Percentiles rank a stretch among this genome's conserved stretches.
These are phyloP conservation scores for Calycopis cecrops DNA, from an alignment of 1,140 invertebrate species.

Conservation along the genomic window DNA sequence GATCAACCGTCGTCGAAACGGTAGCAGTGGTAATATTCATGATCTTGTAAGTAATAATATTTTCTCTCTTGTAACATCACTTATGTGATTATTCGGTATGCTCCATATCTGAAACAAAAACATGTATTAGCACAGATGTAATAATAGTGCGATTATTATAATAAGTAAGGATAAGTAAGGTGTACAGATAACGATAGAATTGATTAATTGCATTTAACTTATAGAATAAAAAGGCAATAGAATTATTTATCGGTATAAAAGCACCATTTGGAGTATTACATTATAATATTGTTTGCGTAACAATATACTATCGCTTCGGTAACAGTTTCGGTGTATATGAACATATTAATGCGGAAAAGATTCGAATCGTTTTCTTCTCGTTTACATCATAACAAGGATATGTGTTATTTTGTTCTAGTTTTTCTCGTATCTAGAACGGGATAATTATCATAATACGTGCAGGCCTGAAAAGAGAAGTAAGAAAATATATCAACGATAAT, in stretches of 20 bases:
- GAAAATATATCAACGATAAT: no score
- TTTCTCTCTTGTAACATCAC: not conserved
- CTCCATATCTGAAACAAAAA: not conserved
- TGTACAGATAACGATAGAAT: not conserved
- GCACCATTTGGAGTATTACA: slow-evolving; percentile 24
- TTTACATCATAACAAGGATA: no score
- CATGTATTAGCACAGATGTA: no score
- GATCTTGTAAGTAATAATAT: not conserved
- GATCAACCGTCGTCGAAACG: slow-evolving; percentile 33
- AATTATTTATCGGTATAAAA: not conserved
- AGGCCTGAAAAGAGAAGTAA: no score
- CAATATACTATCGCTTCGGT: slow-evolving; percentile 4
- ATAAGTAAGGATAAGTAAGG: not conserved
- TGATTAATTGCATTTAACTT: slow-evolving; percentile 2
- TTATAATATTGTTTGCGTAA: slow-evolving; percentile 22
- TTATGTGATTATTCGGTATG: not conserved
- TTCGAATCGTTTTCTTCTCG: not conserved
- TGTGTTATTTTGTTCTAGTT: no score
- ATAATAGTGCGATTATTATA: no score
- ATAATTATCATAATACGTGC: no score
- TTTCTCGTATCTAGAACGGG: no score
- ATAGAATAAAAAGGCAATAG: slow-evolving; percentile 7
- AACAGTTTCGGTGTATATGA: slow-evolving; percentile 1
- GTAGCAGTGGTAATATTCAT: slow-evolving; percentile 27
- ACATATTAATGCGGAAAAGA: not conserved